A percentile compares a stretch with the other conserved stretches of the same genome.
phyloP scores from a whole-genome alignment of 2,888 invertebrate species.

The Acronicta leporina region DNA sequence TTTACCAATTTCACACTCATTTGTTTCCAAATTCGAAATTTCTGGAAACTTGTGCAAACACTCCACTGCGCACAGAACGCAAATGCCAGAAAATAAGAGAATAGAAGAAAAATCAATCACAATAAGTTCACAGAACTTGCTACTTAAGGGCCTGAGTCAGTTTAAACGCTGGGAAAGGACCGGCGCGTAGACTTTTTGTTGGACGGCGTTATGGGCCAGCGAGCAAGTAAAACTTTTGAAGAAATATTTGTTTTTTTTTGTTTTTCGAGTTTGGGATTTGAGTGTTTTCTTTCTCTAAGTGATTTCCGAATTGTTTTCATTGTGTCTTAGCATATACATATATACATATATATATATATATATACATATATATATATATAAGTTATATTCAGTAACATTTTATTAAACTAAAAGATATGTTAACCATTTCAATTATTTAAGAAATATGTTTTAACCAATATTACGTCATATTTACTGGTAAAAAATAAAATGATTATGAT shows the following conservation, averaged over 20 bases:
- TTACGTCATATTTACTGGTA: too few species aligned
- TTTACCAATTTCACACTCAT: constrained; percentile 51
- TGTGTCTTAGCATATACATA: too few species aligned
- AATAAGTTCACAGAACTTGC: constrained; percentile 58
- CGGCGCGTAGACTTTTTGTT: constrained; percentile 41
- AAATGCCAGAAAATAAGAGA: constrained; percentile 49
- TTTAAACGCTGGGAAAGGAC: constrained; percentile 53
- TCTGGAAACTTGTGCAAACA: constrained; percentile 38
- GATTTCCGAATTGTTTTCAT: too few species aligned
- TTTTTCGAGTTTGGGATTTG: neutral
- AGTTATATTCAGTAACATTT: too few species aligned
- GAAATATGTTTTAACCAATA: too few species aligned
- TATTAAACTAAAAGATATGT: too few species aligned
- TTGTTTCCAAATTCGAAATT: constrained; percentile 38
- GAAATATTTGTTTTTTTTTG: constrained; percentile 1
- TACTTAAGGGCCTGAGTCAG: constrained; percentile 55
- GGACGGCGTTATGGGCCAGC: constrained; percentile 31
- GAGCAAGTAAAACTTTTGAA: constrained; percentile 17
- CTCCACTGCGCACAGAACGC: constrained; percentile 24
- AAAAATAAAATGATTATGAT: too few species aligned
- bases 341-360: too few species aligned
- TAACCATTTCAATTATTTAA: too few species aligned
- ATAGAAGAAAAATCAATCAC: constrained; percentile 59
- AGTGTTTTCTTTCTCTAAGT: too few species aligned
- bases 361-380: too few species aligned